Percentiles rank a stretch among this genome's conserved stretches.
These are phyloP conservation scores for Arenaria interpres DNA, from an alignment of 2,113 vertebrate genomes.

Conservation along the genomic window DNA sequence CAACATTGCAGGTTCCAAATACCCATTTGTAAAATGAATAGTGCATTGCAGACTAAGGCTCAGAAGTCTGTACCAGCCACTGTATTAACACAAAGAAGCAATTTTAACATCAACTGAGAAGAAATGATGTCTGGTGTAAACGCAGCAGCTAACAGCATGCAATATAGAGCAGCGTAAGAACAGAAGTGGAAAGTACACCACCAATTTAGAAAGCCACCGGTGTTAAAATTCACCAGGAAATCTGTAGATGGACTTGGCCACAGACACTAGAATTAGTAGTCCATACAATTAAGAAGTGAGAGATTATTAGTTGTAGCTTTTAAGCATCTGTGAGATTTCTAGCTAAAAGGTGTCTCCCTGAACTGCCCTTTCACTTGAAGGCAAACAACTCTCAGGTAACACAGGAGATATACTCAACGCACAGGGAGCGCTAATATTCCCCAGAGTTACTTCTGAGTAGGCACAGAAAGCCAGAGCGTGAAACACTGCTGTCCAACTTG, in stretches of 20 bases:
- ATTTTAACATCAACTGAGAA: background rate
- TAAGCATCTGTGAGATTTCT: background rate
- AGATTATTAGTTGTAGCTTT: background rate
- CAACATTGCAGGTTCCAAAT: background rate
- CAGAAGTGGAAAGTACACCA: background rate
- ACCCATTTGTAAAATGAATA: background rate
- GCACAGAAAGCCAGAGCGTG: background rate
- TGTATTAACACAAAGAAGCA: background rate
- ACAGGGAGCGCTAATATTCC: background rate
- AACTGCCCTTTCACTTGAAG: background rate
- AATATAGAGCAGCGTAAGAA: background rate
- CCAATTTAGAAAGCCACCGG: background rate
- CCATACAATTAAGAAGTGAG: background rate
- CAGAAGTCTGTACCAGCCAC: background rate
- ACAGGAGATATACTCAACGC: background rate
- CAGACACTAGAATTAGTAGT: background rate
- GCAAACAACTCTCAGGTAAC: background rate
- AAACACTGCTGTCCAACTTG: background rate
- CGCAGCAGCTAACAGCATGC: background rate
- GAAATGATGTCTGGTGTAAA: background rate
- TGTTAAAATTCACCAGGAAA: background rate
- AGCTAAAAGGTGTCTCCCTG: background rate
- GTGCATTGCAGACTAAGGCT: background rate
- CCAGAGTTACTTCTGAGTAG: background rate
- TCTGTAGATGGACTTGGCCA: background rate